These are phyloP conservation scores for Parauchenoglanis ngamensis DNA, from an alignment of 2,797 vertebrate species.

Conservation along the genomic window DNA sequence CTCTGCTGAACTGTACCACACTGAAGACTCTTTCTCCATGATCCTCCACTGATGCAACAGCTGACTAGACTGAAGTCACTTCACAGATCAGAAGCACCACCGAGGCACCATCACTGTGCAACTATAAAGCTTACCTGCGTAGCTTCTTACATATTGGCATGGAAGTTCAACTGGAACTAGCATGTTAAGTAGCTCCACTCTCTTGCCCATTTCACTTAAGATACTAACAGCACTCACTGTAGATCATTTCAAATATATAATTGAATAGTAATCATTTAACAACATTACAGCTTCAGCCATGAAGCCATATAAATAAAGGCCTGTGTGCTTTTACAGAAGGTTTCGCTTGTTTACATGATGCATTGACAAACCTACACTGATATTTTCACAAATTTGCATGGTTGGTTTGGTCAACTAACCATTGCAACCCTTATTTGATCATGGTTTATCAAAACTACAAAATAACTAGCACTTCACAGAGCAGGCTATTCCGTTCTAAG, in stretches of 20 bases:
- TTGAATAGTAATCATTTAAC: neutral
- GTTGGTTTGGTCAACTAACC: neutral
- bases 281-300: neutral
- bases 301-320: neutral
- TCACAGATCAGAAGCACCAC: neutral
- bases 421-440: neutral
- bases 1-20: neutral
- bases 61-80: neutral
- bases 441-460: neutral
- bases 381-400: neutral
- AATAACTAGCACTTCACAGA: neutral
- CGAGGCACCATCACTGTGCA: no score
- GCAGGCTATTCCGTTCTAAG: neutral
- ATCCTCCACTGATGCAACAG: neutral
- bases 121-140: neutral
- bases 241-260: neutral
- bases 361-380: neutral
- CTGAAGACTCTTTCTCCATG: neutral
- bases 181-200: neutral
- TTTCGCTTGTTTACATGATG: neutral
- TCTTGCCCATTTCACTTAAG: neutral
- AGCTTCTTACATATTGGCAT: neutral
- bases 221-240: neutral
- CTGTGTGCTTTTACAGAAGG: neutral
- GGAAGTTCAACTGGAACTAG: neutral